Percentiles rank a stretch among this genome's conserved stretches.
These are phyloP conservation scores for Lagopus muta DNA, from an alignment of 2,113 vertebrate genomes.

Conservation along the genomic window DNA sequence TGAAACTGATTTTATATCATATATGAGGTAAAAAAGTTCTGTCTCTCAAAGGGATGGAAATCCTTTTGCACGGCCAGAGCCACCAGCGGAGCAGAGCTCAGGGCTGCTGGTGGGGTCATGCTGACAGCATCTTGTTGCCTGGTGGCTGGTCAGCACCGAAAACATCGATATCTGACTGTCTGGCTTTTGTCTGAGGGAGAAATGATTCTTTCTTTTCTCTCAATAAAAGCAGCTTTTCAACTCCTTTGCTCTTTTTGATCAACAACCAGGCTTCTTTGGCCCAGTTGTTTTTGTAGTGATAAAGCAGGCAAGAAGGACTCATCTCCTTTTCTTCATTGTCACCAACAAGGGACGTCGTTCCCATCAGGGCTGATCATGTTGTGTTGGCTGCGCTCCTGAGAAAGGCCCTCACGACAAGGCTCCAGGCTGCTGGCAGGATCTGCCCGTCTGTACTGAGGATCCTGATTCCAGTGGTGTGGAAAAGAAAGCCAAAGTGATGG, in stretches of 20 bases:
- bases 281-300: neutral
- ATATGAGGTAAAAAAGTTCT: constrained; percentile 30
- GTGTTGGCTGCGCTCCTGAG: neutral
- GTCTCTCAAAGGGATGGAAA: constrained; percentile 51
- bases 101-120: neutral
- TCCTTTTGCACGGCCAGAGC: constrained; percentile 1
- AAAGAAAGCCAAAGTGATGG: neutral
- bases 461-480: neutral
- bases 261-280: neutral
- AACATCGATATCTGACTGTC: neutral
- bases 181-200: neutral
- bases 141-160: neutral
- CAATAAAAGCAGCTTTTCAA: neutral
- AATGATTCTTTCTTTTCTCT: neutral
- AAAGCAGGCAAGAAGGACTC: neutral
- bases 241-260: neutral
- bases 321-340: neutral
- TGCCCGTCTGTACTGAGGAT: neutral
- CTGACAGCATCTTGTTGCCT: neutral
- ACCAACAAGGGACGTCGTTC: neutral
- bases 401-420: neutral
- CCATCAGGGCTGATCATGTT: accelerated
- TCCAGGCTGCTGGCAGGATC: neutral
- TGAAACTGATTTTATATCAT: constrained; percentile 74
- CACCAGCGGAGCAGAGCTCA: neutral